These are phyloP conservation scores for Polydesmus complanatus DNA, from an alignment of 2,888 invertebrate species.

Conservation along the genomic window DNA sequence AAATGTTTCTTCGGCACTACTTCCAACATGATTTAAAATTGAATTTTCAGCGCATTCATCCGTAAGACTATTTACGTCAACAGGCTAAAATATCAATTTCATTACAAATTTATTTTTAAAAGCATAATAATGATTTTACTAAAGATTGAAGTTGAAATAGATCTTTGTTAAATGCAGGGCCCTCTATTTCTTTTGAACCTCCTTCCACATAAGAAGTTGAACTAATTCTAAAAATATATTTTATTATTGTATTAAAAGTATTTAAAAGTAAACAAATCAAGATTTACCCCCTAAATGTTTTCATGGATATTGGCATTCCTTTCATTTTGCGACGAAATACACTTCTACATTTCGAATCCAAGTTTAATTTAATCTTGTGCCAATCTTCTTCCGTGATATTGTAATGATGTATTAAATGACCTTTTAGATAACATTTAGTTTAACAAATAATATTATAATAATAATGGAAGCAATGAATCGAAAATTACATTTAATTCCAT, in stretches of 20 bases:
- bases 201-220: no score
- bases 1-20: not conserved
- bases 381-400: constrained; percentile 38
- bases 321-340: constrained; percentile 28
- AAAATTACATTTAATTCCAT: constrained; percentile 32
- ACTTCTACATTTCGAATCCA: constrained; percentile 41
- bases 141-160: no score
- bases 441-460: not conserved
- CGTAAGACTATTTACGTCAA: no score
- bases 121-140: no score
- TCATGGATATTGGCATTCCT: constrained; percentile 19
- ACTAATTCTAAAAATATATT: no score
- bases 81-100: no score
- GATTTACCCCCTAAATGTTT: constrained; percentile 1
- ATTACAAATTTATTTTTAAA: no score
- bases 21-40: no score
- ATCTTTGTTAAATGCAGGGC: no score
- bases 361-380: constrained; percentile 40
- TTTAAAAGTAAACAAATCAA: not conserved
- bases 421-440: constrained; percentile 5
- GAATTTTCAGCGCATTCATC: no score
- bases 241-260: no score
- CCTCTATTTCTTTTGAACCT: no score
- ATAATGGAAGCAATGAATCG: not conserved
- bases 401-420: constrained; percentile 38